Evolutionary conservation across 2,113 vertebrate genomes (phyloP), one percentile per base, ranked within the genome.

Genomic region (Platichthys stellatus): DNA sequence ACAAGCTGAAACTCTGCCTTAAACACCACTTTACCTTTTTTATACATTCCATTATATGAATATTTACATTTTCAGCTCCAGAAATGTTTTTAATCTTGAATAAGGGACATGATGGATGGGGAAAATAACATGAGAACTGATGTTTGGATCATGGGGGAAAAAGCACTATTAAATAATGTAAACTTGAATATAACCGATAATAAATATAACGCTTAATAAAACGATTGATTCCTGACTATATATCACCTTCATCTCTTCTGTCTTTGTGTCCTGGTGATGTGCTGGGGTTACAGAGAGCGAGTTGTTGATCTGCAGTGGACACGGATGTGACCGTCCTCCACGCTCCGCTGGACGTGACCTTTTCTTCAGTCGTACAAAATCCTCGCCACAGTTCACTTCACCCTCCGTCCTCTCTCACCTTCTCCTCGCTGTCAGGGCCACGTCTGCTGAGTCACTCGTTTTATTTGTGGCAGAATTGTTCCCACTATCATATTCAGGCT

Each of bases 401-500:
- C 68, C 71, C 72, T 80, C 12, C 5, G 2, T 80, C 40, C 66
- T 53, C 72, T 13, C 58, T 80, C 72, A 54, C n/a, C 5, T 43
- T 57, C 63, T 68, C 38, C 6, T 9, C 69, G 8, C 24, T 17
- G 24, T 58, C 63, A 66, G 73, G 57, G 38, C 35, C 7, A 20
- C 5, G 35, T 73, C 47, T 87, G 90, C 90, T 90, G 83, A 87
- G 73, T 92, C 91, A 51, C 49, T 79, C 21, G 0, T 72, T 93
- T 93, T 90, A 87, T 93, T 91, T 86, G 62, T 51, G 75, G 90
- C 74, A 35, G 63, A 78, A 78, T 74, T 85, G 69, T 86, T 88
- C 75, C 78, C 76, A 63, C 70, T 86, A 90, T 92, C 89, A 80
- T 86, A 82, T 93, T 94, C 82, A 61, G 85, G 83, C 24, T 63